A percentile compares a stretch with the other conserved stretches of the same genome.
phyloP scores from a whole-genome alignment of 1,140 invertebrate species.

The Drosophila paulistorum region DNA sequence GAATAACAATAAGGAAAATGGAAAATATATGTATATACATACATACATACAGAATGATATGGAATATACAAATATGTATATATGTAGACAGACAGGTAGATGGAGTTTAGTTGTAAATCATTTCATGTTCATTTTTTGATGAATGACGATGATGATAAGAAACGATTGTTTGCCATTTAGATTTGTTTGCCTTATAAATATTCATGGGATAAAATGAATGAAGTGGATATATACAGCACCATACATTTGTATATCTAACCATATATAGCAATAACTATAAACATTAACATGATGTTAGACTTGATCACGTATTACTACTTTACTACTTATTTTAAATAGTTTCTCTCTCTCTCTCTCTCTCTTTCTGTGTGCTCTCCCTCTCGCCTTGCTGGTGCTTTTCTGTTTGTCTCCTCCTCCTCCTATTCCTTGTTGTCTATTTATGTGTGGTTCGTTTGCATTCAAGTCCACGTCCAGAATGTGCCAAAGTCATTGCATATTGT shows the following conservation, averaged over 20 bases:
- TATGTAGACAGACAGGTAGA: background rate
- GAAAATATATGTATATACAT: background rate
- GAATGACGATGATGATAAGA: background rate
- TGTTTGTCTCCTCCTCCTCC: background rate
- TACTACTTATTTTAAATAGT: too few species aligned
- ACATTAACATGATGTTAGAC: too few species aligned
- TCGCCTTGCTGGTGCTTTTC: background rate
- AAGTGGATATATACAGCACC: too few species aligned
- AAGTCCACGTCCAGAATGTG: constrained; percentile 10
- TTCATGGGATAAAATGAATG: background rate
- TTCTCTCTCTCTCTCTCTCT: too few species aligned
- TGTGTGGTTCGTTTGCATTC: constrained; percentile 3
- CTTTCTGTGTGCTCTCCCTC: too few species aligned
- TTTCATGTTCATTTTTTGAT: constrained; percentile 3
- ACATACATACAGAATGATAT: background rate
- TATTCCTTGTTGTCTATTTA: background rate
- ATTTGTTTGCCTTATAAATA: constrained; percentile 3
- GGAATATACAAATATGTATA: too few species aligned
- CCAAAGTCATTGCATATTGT: constrained; percentile 52
- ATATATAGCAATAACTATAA: too few species aligned
- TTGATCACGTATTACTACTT: too few species aligned
- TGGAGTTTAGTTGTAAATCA: background rate
- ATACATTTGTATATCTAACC: too few species aligned
- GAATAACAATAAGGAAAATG: constrained; percentile 10
- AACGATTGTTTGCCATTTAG: background rate